phyloP scores from a whole-genome alignment of 2,797 vertebrate genomes.

The Nyctalus aviator region DNA sequence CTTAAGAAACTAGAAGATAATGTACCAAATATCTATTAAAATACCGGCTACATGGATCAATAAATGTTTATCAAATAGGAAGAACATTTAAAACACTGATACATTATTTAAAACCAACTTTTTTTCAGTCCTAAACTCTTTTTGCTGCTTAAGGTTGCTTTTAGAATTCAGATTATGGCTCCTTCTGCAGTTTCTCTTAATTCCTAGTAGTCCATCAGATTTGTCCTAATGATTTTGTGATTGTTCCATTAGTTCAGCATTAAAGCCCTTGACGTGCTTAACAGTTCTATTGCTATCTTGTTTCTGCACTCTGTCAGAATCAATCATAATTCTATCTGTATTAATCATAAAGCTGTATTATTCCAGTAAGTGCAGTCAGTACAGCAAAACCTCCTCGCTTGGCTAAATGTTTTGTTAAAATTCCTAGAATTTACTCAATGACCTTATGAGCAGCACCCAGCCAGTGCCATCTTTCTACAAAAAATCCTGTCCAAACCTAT shows the following conservation, averaged over 20 bases:
- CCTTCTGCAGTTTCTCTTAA: not conserved
- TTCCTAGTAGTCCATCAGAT: not conserved
- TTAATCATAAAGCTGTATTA: not conserved
- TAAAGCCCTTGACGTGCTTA: not conserved
- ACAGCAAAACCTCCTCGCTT: not conserved
- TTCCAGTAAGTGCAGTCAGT: not conserved
- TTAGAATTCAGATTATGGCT: slow-evolving; percentile 20
- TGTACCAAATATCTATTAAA: not conserved
- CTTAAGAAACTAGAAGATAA: not conserved
- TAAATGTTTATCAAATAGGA: slow-evolving; percentile 29
- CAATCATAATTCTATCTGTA: not conserved
- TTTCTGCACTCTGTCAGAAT: slow-evolving; percentile 1
- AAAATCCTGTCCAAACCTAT: not conserved
- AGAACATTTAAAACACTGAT: not conserved
- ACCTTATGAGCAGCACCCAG: not conserved
- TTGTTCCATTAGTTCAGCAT: not conserved
- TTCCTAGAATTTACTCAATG: not conserved
- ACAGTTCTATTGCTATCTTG: not conserved
- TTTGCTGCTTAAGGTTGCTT: not conserved
- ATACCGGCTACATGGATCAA: not conserved
- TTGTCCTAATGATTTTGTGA: not conserved
- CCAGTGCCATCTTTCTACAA: not conserved
- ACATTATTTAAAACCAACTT: not conserved
- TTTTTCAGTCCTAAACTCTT: slow-evolving; percentile 37
- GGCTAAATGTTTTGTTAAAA: not conserved